Conservation (phyloP, 1,140 invertebrate species). For the Euglossa dilemma region DNA sequence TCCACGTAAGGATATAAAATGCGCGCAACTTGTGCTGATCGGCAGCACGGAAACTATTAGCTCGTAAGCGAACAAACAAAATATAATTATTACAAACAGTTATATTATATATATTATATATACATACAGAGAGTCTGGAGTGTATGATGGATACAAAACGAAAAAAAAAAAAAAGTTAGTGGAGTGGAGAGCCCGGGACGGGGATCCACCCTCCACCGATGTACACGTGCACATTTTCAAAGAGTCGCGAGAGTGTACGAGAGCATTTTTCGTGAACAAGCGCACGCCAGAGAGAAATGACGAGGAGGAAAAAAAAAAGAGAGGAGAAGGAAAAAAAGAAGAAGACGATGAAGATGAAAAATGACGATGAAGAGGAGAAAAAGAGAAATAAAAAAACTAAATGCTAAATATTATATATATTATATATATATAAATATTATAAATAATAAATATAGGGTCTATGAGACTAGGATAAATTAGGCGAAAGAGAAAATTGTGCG, state of each 20-base stretch:
- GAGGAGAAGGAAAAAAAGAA: slow-evolving; percentile 67
- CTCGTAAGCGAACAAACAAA: slow-evolving; percentile 82
- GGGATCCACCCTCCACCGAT: not conserved
- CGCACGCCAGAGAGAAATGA: slow-evolving; percentile 50
- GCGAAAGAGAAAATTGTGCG: slow-evolving; percentile 72
- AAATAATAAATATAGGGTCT: slow-evolving; percentile 83
- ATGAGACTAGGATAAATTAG: slow-evolving; percentile 82
- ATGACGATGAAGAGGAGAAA: slow-evolving; percentile 57
- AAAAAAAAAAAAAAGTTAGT: slow-evolving; percentile 21
- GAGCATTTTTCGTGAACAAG: slow-evolving; percentile 61
- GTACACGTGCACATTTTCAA: slow-evolving; percentile 60
- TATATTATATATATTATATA: slow-evolving; percentile 83
- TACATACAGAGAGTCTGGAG: slow-evolving; percentile 79
- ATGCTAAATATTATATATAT: slow-evolving; percentile 82
- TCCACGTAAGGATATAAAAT: slow-evolving; percentile 63
- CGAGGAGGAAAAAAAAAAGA: slow-evolving; percentile 70
- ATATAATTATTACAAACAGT: slow-evolving; percentile 83
- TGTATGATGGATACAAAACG: slow-evolving; percentile 69
- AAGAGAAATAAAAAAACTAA: slow-evolving; percentile 78
- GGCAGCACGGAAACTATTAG: slow-evolving; percentile 82
- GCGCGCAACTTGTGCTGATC: slow-evolving; percentile 81
- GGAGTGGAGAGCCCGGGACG: not conserved
- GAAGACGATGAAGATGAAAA: slow-evolving; percentile 56
- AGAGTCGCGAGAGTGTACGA: slow-evolving; percentile 43
- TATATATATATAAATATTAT: slow-evolving; percentile 81